phyloP scores from a whole-genome alignment of 2,113 vertebrate genomes.

The Oryzias javanicus region DNA sequence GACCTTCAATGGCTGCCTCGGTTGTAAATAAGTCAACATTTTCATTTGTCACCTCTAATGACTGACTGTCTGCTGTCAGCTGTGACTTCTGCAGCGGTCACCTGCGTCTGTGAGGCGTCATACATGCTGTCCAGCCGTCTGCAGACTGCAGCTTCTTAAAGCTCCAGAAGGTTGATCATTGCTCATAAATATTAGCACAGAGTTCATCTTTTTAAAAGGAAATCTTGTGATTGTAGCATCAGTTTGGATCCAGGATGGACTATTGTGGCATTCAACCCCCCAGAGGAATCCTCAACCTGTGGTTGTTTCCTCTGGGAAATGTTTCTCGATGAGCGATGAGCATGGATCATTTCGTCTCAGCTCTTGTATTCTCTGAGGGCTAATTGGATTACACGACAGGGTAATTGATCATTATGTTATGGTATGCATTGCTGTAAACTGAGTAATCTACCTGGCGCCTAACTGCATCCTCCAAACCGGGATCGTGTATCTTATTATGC shows the following conservation, averaged over 20 bases:
- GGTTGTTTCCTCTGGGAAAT: constrained; percentile 70
- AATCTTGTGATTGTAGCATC: constrained; percentile 37
- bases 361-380: constrained; percentile 62
- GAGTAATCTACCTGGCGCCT: constrained; percentile 59
- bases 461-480: constrained; percentile 27
- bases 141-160: too few relatives aligned
- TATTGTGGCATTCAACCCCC: constrained; percentile 54
- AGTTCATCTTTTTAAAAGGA: neutral
- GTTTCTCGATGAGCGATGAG: constrained; percentile 76
- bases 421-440: constrained; percentile 64
- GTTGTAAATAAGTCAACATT: constrained; percentile 2
- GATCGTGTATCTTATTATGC: constrained; percentile 47
- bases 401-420: constrained; percentile 76
- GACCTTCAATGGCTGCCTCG: neutral
- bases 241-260: constrained; percentile 27
- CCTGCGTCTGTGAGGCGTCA: too few relatives aligned
- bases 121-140: too few relatives aligned
- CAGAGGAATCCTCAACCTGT: constrained; percentile 66
- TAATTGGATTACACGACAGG: constrained; percentile 67
- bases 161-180: too few relatives aligned
- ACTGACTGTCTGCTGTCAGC: neutral
- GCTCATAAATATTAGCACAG: neutral
- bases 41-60: constrained; percentile 7
- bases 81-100: neutral
- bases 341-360: constrained; percentile 65